Evolutionary conservation across 1,140 invertebrate species (phyloP).

Genomic region (Scaptomyza montana): DNA sequence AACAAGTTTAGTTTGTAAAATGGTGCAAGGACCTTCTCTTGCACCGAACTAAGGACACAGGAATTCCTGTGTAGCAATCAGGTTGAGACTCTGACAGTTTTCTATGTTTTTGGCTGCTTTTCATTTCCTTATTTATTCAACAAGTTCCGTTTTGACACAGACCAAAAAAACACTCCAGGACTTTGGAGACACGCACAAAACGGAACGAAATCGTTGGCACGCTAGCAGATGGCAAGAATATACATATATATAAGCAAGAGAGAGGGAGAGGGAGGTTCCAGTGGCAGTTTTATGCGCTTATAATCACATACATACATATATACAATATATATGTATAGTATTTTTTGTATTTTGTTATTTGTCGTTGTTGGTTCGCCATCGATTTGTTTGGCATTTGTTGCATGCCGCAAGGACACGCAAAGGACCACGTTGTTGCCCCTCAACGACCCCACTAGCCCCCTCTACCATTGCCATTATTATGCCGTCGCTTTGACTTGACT

Average conservation of each 20-base stretch:
- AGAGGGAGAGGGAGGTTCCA: slow-evolving; percentile 12
- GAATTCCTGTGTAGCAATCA: slow-evolving; percentile 73
- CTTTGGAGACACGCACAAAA: slow-evolving; percentile 41
- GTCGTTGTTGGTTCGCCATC: slow-evolving; percentile 44
- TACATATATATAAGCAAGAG: too few species aligned
- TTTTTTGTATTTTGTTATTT: slow-evolving; percentile 32
- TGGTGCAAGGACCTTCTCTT: not conserved
- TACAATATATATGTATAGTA: not conserved
- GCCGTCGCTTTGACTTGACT: slow-evolving; percentile 35
- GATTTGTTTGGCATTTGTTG: slow-evolving; percentile 77
- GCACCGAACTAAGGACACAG: slow-evolving; percentile 11
- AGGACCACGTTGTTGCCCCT: not conserved
- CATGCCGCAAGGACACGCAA: slow-evolving; percentile 67
- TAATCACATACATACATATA: slow-evolving; percentile 52
- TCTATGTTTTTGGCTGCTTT: slow-evolving; percentile 53
- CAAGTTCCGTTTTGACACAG: slow-evolving; percentile 59
- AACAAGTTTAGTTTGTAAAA: slow-evolving; percentile 20
- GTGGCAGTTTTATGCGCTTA: slow-evolving; percentile 66
- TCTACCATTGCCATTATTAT: not conserved
- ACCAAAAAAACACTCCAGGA: slow-evolving; percentile 2
- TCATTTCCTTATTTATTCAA: slow-evolving; percentile 81
- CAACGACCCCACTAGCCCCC: too few species aligned
- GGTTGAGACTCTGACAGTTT: slow-evolving; percentile 51
- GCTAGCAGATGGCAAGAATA: slow-evolving; percentile 14
- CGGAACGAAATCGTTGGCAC: slow-evolving; percentile 32